Evolutionary conservation across 2,888 invertebrate species (phyloP).

Genomic region (Chloroclystis v-ata): DNA sequence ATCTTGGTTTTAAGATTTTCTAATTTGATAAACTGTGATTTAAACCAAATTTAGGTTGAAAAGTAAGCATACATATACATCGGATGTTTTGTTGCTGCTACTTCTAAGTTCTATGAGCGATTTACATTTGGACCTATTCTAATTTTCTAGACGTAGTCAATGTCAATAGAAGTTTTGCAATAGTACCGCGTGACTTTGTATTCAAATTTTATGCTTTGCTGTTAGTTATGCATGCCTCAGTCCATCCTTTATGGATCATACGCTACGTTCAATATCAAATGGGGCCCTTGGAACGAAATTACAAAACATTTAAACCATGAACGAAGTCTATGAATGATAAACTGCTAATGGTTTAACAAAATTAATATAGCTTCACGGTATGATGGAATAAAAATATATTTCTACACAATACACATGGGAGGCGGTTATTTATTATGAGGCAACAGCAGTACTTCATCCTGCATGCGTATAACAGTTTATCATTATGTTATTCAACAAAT

Average conservation of each 20-base stretch:
- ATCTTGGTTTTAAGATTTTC: conserved; percentile 6
- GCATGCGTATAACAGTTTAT: conserved; percentile 2
- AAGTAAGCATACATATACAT: too few relatives aligned
- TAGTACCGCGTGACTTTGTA: conserved; percentile 28
- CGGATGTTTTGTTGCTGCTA: too few relatives aligned
- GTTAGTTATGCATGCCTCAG: conserved; percentile 10
- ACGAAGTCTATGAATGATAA: background rate
- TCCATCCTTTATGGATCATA: background rate
- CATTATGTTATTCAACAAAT: conserved; percentile 9
- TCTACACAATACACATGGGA: background rate
- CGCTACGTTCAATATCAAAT: conserved; percentile 31
- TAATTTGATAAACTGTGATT: background rate
- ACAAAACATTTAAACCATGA: background rate
- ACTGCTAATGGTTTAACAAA: background rate
- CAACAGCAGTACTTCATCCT: conserved; percentile 8
- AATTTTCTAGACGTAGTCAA: conserved; percentile 42
- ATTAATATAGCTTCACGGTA: background rate
- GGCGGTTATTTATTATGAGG: conserved; percentile 1
- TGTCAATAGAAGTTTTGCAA: conserved; percentile 52
- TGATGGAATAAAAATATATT: background rate
- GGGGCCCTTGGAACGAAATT: conserved; percentile 3
- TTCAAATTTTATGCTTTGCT: conserved; percentile 35
- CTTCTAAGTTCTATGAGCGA: too few relatives aligned
- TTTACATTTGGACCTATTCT: conserved; percentile 19
- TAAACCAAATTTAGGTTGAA: background rate